Percentiles rank a stretch among this genome's conserved stretches.
phyloP scores from a whole-genome alignment of 2,113 vertebrate genomes.

The Furnarius figulus region DNA sequence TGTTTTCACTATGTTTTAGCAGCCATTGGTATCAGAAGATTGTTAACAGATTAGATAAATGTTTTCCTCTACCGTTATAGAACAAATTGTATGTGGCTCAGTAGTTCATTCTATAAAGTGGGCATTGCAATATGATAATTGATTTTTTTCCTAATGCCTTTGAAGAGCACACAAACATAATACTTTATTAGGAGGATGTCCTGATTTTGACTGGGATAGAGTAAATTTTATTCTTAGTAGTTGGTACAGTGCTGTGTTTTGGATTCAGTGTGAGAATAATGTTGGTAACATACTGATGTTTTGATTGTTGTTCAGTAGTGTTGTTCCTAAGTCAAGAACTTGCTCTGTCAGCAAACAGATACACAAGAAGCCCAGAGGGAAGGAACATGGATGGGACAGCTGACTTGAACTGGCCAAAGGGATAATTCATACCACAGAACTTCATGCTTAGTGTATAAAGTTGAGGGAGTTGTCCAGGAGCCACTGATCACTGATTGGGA shows the following conservation, averaged over 20 bases:
- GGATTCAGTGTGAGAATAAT: neutral
- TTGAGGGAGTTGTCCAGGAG: neutral
- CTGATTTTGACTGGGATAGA: neutral
- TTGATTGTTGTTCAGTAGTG: neutral
- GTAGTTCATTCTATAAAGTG: neutral
- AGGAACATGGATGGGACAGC: neutral
- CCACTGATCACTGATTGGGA: accelerated
- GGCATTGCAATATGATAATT: neutral
- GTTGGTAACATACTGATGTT: neutral
- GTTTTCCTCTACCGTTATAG: neutral
- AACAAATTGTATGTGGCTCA: neutral
- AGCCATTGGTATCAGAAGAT: neutral
- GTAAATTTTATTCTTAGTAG: neutral
- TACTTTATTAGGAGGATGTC: neutral
- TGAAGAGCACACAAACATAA: neutral
- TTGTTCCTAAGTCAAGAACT: neutral
- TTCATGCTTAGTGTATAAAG: neutral
- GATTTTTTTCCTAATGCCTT: neutral
- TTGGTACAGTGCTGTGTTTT: neutral
- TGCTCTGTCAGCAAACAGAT: neutral
- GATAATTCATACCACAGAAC: neutral
- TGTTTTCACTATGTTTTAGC: neutral
- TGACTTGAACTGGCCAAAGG: neutral
- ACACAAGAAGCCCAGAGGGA: neutral
- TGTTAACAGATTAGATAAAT: neutral